A percentile compares a stretch with the other conserved stretches of the same genome.
Evolutionary conservation across 2,888 invertebrate genomes (phyloP).

Genomic region (Allophyes oxyacanthae): DNA sequence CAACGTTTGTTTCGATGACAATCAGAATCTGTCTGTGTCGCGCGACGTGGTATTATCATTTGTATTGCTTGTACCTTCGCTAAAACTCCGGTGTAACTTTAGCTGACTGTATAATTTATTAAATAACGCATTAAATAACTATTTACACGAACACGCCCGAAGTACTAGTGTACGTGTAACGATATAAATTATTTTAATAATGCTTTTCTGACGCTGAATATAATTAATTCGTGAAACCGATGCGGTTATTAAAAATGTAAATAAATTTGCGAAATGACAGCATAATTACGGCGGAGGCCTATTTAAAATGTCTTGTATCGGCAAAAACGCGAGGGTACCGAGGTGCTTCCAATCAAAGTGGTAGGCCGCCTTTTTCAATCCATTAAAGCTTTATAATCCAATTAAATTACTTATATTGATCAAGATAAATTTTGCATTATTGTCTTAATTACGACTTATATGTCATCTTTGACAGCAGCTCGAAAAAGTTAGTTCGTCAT

Average conservation of each 20-base stretch:
- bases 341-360: constrained; percentile 62
- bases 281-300: constrained; percentile 72
- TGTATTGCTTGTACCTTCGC: constrained; percentile 71
- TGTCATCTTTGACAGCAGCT: constrained; percentile 62
- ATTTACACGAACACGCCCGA: constrained; percentile 51
- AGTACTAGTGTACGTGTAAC: constrained; percentile 36
- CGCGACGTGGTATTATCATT: constrained; percentile 75
- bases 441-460: constrained; percentile 69
- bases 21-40: constrained; percentile 83
- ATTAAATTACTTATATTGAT: constrained; percentile 72
- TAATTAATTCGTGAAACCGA: constrained; percentile 71
- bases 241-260: constrained; percentile 76
- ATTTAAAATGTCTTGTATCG: constrained; percentile 69
- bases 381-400: constrained; percentile 76
- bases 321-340: constrained; percentile 62
- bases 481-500: constrained; percentile 45
- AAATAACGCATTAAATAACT: constrained; percentile 63
- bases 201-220: constrained; percentile 58
- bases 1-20: constrained; percentile 83
- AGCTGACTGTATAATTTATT: constrained; percentile 69
- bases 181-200: constrained; percentile 60
- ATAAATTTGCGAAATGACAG: constrained; percentile 78
- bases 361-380: constrained; percentile 62
- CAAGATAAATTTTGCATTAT: constrained; percentile 68
- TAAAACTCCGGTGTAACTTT: constrained; percentile 68